These are phyloP conservation scores for Chloropsis hardwickii DNA, from an alignment of 2,113 vertebrate genomes.

Conservation along the genomic window DNA sequence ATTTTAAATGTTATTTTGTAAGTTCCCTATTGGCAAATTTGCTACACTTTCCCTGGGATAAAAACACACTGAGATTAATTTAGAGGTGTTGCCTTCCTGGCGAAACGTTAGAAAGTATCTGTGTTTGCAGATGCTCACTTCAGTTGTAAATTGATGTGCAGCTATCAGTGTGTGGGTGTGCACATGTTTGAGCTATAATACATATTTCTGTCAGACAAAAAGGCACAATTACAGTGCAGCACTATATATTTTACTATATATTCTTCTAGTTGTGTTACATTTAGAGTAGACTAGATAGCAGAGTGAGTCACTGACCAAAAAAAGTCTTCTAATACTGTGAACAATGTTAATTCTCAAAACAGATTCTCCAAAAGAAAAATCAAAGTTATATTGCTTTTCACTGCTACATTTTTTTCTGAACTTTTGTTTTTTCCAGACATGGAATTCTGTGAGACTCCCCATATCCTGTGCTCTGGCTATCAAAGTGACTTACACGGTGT, in stretches of 20 bases:
- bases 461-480: slow-evolving; percentile 85
- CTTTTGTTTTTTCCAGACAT: slow-evolving; percentile 77
- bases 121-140: neutral
- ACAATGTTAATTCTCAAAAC: neutral
- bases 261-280: neutral
- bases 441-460: slow-evolving; percentile 88
- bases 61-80: neutral
- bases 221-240: neutral
- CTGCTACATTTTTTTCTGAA: neutral
- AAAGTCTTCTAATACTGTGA: neutral
- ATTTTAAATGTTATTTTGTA: neutral
- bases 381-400: neutral
- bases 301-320: neutral
- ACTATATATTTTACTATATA: neutral
- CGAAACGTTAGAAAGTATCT: neutral
- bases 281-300: neutral
- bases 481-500: slow-evolving; percentile 79
- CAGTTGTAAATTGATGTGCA: neutral
- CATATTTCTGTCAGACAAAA: neutral
- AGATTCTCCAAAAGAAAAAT: neutral
- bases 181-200: neutral
- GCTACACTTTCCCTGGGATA: accelerated
- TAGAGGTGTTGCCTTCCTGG: neutral
- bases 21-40: neutral
- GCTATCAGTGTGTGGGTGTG: neutral